phyloP scores from a whole-genome alignment of 2,888 invertebrate species.

The Octonoba sinensis region DNA sequence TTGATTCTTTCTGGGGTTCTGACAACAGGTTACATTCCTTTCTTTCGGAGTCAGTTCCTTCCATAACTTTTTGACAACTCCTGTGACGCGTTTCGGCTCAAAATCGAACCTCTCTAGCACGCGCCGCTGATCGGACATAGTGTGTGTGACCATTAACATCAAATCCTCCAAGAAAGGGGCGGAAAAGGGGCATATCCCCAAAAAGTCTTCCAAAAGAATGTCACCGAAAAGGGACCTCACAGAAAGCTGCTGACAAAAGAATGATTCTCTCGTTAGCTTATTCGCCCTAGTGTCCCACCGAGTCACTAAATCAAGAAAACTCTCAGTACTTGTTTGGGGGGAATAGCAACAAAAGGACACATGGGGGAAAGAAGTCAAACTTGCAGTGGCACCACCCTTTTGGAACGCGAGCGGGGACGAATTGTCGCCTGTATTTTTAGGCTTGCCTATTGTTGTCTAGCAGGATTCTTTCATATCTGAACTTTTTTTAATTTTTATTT shows the following conservation, averaged over 20 bases:
- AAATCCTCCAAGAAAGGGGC: too few species aligned
- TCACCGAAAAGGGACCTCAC: conserved; percentile 40
- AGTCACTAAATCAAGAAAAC: conserved; percentile 52
- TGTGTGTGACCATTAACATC: not conserved
- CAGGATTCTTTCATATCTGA: too few species aligned
- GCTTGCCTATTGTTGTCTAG: not conserved
- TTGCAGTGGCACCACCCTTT: not conserved
- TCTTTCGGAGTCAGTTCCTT: not conserved
- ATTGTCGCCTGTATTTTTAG: conserved; percentile 20
- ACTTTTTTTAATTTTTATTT: not conserved
- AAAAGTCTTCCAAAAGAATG: conserved; percentile 16
- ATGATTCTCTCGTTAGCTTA: conserved; percentile 27
- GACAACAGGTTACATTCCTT: not conserved
- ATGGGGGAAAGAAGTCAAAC: conserved; percentile 18
- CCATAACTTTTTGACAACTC: not conserved
- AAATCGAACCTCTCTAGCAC: conserved; percentile 1
- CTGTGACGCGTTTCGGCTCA: not conserved
- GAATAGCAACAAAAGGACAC: not conserved
- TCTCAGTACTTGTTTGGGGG: conserved; percentile 13
- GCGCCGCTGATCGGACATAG: conserved; percentile 23
- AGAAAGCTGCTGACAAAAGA: conserved; percentile 54
- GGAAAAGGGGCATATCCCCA: not conserved
- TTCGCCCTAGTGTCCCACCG: conserved; percentile 18
- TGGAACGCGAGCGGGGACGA: not conserved
- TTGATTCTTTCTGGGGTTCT: too few species aligned